Base-by-base conservation (phyloP, 2,797 vertebrate genomes). In the Oreochromis grahami region DNA sequence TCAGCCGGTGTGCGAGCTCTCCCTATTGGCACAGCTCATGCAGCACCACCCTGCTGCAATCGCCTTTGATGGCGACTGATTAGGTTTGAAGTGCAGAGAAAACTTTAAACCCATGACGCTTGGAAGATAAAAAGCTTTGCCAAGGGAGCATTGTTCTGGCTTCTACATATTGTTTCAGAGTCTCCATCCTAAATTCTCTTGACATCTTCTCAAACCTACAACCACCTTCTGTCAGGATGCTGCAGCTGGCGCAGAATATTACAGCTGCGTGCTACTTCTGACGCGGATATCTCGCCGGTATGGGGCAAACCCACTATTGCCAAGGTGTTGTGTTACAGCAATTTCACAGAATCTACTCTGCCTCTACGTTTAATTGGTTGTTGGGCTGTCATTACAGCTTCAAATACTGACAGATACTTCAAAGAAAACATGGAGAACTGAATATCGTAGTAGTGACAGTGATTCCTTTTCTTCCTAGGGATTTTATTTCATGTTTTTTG, bases 311-410 rank as follows among this genome's bases (percentile, higher is more conserved):
- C 63, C 7, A 29, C 36, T 15, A 21, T 50, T 85, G 68, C 82
- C 63, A 36, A 7, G 7, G 53, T 5, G 41, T 84, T 87, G 55
- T 82, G 76, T 78, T 92, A 80, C 76, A 89, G 87, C 87, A 81
- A 81, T 89, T 89, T 88, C 80, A 78, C 72, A 15, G 48, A 80
- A 60, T 85, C 77, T 68, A 26, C 82, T 86, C 68, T 83, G 56
- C 45, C 72, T 70, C 84, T 78, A 77, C 41, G 26, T 91, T 92
- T 94, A 95, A 95, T 96, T 94, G 92, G 91, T 90, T 94, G 91
- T 87, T 83, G 76, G 85, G 78, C 85, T 92, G 94, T 93, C 93
- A 79, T 89, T 91, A 83, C 85, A 76, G 79, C 89, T 91, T 91
- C 90, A 94, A 92, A 92, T 92, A 87, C 89, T 86, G 92, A 88